Conservation (phyloP, 2,113 vertebrate species). For the Epinephelus moara region DNA sequence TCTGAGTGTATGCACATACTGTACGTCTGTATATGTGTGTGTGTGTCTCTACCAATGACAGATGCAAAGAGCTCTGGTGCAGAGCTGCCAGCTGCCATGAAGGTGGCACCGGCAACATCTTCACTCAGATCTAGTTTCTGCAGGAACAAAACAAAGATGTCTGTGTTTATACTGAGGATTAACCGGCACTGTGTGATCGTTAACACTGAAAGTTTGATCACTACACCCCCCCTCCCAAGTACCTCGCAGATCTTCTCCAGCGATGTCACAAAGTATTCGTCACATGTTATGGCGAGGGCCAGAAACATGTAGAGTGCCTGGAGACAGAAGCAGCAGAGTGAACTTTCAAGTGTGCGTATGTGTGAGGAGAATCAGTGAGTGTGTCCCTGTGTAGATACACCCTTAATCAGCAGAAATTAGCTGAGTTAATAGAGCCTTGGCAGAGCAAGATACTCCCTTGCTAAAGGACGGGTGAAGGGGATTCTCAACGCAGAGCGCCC, state of each 20-base stretch:
- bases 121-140: conserved; percentile 96
- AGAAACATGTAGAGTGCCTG: conserved; percentile 99
- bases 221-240: background rate
- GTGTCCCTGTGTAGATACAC: background rate
- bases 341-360: background rate
- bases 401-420: conserved; percentile 39
- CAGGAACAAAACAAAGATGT: conserved; percentile 5
- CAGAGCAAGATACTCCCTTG: background rate
- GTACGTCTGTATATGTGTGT: background rate
- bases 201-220: background rate
- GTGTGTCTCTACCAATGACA: conserved; percentile 88
- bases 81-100: conserved; percentile 99
- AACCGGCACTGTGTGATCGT: too few species aligned
- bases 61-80: conserved; percentile 98
- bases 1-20: conserved; percentile 5
- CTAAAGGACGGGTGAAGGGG: conserved; percentile 37
- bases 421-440: background rate
- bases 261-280: conserved; percentile 97
- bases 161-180: background rate
- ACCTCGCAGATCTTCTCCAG: conserved; percentile 99
- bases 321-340: conserved; percentile 15
- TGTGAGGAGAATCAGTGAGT: background rate
- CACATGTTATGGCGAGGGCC: conserved; percentile 95
- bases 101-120: conserved; percentile 98
- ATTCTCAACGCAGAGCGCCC: background rate